Evolutionary conservation across 2,888 invertebrate species (phyloP), one percentile per base, ranked within the genome.

Genomic region (Dusona sp.): DNA sequence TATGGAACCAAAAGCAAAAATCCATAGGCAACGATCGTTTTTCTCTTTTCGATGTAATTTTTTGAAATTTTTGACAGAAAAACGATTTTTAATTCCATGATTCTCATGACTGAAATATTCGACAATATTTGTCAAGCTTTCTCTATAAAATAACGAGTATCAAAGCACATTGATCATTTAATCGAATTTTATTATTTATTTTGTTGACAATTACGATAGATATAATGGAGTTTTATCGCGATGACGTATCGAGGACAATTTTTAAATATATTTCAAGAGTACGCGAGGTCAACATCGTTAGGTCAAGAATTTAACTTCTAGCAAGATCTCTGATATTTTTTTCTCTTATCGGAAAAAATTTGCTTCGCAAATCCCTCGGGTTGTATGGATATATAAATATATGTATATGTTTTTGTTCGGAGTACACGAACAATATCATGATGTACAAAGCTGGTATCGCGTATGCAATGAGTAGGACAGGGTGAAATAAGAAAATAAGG

Each of bases 281-380:
- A 11, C 13, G 22, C 25, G 19, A 51, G 48, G 25, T 77, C 78
- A 67, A 78, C 25, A 45, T 78, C 22, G 77, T 57, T 36, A 36
- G 73, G 81, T 85, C 74, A 54, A 61, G 13, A 51, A 65, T 73
- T 68, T 74, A 79, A 51, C 68, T 75, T 65, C 8, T n/a, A 67
- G 64, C 70, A 54, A 79, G 42, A 79, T 70, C n/a, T 64, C 16
- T 72, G 36, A 65, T 33, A 36, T 13, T 19, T 16, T 38, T 19
- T 45, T 9, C n/a, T 64, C 38, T 79, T 67, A 82, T 82, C 74
- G 57, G 16, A 22, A 64, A 81, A 82, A 61, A 1, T 82, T 85
- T 57, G 13, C 29, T 72, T 25, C 22, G 74, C 54, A 11, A 82
- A 85, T 82, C 82, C 6, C 74, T 65, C 72, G 75, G 51, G 61